A percentile compares a stretch with the other conserved stretches of the same genome.
These are phyloP conservation scores for Drosophila insularis DNA, from an alignment of 1,140 invertebrate species.

Conservation along the genomic window DNA sequence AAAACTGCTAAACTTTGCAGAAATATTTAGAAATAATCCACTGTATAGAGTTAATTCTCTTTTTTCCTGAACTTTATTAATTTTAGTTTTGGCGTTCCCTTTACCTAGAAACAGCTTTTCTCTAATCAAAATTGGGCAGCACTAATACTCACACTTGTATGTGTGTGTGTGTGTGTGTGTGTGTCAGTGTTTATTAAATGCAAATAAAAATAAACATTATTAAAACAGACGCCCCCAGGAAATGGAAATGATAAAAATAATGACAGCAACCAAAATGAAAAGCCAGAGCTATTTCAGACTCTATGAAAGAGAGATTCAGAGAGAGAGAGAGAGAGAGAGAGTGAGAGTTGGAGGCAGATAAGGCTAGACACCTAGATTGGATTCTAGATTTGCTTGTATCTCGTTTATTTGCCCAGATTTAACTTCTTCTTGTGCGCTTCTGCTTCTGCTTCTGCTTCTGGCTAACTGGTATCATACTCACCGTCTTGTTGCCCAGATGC, in stretches of 20 bases:
- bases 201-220: slow-evolving; percentile 80
- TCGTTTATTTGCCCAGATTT: slow-evolving; percentile 14
- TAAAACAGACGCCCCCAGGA: slow-evolving; percentile 62
- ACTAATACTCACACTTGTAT: slow-evolving; percentile 49
- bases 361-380: slow-evolving; percentile 3
- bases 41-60: no score
- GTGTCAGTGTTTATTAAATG: slow-evolving; percentile 77
- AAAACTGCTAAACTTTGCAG: no score
- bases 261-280: slow-evolving; percentile 2
- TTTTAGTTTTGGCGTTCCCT: no score
- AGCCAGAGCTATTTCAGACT: background rate
- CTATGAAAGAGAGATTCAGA: background rate
- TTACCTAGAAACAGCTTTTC: no score
- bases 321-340: background rate
- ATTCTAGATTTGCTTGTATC: background rate
- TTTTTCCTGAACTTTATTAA: no score
- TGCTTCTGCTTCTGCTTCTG: background rate
- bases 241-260: slow-evolving; percentile 19
- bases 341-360: no score
- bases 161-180: slow-evolving; percentile 49
- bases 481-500: slow-evolving; percentile 93
- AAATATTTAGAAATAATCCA: no score
- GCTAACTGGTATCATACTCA: slow-evolving; percentile 77
- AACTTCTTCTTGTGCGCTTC: background rate
- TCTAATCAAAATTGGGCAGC: no score